Conservation (phyloP, 2,888 invertebrate species). For the Spodoptera picta region DNA sequence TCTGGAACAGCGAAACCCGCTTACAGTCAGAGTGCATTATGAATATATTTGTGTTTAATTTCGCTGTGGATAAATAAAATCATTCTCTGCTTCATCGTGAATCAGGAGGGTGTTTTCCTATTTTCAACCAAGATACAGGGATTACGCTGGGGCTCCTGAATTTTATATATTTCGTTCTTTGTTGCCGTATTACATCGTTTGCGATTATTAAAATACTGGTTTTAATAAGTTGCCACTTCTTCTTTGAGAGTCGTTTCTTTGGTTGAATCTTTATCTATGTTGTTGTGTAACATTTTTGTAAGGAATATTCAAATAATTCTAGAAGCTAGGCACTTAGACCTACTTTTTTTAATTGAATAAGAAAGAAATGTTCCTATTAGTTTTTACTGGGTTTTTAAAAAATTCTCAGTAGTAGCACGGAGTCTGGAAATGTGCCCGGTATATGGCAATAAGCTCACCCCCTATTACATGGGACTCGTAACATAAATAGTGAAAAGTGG, state of each 20-base stretch:
- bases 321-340: too few species aligned
- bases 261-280: background rate
- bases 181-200: slow-evolving; percentile 59
- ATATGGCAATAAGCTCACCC: too few species aligned
- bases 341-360: too few species aligned
- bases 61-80: slow-evolving; percentile 73
- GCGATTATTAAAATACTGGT: slow-evolving; percentile 58
- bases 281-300: too few species aligned
- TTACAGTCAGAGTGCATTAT: slow-evolving; percentile 41
- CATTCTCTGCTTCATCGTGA: slow-evolving; percentile 71
- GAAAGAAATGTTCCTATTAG: too few species aligned
- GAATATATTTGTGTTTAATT: slow-evolving; percentile 75
- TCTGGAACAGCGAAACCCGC: slow-evolving; percentile 29
- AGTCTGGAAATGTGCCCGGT: too few species aligned
- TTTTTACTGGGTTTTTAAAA: too few species aligned
- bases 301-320: too few species aligned
- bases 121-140: slow-evolving; percentile 71
- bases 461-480: too few species aligned
- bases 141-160: slow-evolving; percentile 66
- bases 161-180: slow-evolving; percentile 70
- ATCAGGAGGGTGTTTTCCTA: slow-evolving; percentile 74
- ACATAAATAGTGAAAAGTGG: too few species aligned
- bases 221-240: slow-evolving; percentile 47
- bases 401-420: too few species aligned
- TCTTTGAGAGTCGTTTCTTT: slow-evolving; percentile 6